phyloP scores from a whole-genome alignment of 2,888 invertebrate species.

The Chelonus formosanus region DNA sequence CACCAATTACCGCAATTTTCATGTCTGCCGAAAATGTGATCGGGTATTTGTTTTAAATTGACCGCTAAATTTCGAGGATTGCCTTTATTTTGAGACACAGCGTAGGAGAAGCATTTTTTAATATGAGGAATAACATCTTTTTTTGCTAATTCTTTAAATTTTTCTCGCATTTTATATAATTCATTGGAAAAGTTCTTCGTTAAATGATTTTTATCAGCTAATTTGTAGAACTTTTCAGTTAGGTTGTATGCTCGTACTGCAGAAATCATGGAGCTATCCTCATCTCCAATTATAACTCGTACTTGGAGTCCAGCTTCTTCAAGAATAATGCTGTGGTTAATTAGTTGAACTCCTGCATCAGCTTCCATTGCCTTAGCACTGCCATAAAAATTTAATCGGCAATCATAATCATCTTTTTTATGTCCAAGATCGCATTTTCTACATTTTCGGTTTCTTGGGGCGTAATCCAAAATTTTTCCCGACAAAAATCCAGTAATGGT shows the following conservation, averaged over 20 bases:
- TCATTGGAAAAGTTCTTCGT: slow-evolving; percentile 4
- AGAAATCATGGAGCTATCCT: slow-evolving; percentile 44
- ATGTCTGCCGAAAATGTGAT: not conserved
- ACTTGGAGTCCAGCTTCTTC: slow-evolving; percentile 41
- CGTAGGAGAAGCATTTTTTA: not conserved
- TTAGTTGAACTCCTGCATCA: slow-evolving; percentile 39
- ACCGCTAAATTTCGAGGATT: not conserved
- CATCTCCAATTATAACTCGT: slow-evolving; percentile 44
- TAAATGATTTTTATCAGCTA: slow-evolving; percentile 9
- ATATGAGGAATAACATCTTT: slow-evolving; percentile 10
- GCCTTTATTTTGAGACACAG: slow-evolving; percentile 8
- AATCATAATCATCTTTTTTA: slow-evolving; percentile 43
- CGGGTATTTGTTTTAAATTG: slow-evolving; percentile 6
- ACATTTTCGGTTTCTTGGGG: slow-evolving; percentile 25
- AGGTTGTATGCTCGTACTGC: slow-evolving; percentile 23
- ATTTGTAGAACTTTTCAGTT: slow-evolving; percentile 7
- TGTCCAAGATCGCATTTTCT: slow-evolving; percentile 34
- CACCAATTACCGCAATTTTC: slow-evolving; percentile 14
- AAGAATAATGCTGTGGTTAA: slow-evolving; percentile 42
- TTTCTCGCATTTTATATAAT: slow-evolving; percentile 11
- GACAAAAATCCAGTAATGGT: slow-evolving; percentile 29
- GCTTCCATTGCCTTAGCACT: slow-evolving; percentile 51
- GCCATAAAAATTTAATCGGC: slow-evolving; percentile 44
- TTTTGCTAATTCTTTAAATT: slow-evolving; percentile 9
- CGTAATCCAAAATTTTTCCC: slow-evolving; percentile 27